Conservation (phyloP, 2,797 vertebrate genomes). For the Urophycis tenuis region DNA sequence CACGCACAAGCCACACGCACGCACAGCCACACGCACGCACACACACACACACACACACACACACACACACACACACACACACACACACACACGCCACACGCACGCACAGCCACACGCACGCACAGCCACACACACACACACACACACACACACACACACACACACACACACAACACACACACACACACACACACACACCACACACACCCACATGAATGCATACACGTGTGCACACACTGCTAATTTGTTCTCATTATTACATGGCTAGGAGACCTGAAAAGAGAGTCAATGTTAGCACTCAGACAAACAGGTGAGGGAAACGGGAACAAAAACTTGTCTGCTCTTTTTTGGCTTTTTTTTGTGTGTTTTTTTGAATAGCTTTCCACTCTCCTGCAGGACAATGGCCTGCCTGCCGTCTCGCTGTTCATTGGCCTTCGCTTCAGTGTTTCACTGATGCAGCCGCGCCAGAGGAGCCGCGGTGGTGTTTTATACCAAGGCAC, state of each 20-base stretch:
- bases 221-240: constrained; percentile 9
- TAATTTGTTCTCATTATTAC: constrained; percentile 29
- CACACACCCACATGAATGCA: constrained; percentile 9
- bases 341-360: constrained; percentile 14
- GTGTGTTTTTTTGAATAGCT: background rate
- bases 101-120: too few species aligned
- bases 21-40: constrained; percentile 19
- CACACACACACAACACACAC: too few species aligned
- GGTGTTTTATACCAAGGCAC: background rate
- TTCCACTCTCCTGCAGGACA: constrained; percentile 10
- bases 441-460: background rate
- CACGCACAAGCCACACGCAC: constrained; percentile 17
- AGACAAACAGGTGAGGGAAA: constrained; percentile 17
- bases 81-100: constrained; percentile 7
- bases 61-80: too few species aligned
- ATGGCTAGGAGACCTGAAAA: constrained; percentile 30
- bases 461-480: constrained; percentile 11
- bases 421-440: background rate
- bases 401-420: constrained; percentile 13
- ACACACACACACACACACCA: constrained; percentile 7
- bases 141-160: background rate
- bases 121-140: constrained; percentile 26
- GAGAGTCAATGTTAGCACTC: constrained; percentile 13
- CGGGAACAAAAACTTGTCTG: constrained; percentile 19
- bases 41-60: constrained; percentile 17